phyloP scores from a whole-genome alignment of 2,888 invertebrate genomes.

The Temnothorax unifasciatus region DNA sequence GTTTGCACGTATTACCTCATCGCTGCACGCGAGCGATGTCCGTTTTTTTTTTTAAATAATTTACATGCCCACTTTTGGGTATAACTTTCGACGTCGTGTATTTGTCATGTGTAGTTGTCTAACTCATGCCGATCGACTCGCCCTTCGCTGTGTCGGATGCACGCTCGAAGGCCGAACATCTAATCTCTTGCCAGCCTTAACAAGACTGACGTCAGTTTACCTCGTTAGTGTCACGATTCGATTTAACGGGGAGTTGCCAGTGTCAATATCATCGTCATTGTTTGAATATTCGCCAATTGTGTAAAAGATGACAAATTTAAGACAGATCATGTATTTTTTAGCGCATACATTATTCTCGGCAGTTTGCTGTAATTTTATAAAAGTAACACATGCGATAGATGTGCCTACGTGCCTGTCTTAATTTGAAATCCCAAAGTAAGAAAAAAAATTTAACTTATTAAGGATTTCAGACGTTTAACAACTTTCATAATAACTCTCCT shows the following conservation, averaged over 20 bases:
- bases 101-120: constrained; percentile 57
- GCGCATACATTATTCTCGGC: neutral
- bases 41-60: constrained; percentile 45
- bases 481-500: neutral
- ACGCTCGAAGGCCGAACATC: constrained; percentile 39
- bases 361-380: neutral
- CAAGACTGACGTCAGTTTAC: constrained; percentile 66
- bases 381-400: neutral
- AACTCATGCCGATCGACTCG: constrained; percentile 39
- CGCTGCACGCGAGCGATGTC: constrained; percentile 9
- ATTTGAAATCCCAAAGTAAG: neutral
- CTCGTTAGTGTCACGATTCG: constrained; percentile 28
- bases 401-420: neutral
- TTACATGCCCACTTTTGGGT: constrained; percentile 51
- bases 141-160: constrained; percentile 39
- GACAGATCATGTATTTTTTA: neutral
- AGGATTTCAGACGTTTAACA: neutral
- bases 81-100: constrained; percentile 52
- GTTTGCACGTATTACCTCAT: constrained; percentile 35
- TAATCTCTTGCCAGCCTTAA: constrained; percentile 70
- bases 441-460: neutral
- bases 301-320: neutral
- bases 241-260: neutral
- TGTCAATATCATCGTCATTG: neutral
- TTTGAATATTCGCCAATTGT: neutral